phyloP scores from a whole-genome alignment of 2,888 invertebrate genomes.

The Trichogramma evanescens region DNA sequence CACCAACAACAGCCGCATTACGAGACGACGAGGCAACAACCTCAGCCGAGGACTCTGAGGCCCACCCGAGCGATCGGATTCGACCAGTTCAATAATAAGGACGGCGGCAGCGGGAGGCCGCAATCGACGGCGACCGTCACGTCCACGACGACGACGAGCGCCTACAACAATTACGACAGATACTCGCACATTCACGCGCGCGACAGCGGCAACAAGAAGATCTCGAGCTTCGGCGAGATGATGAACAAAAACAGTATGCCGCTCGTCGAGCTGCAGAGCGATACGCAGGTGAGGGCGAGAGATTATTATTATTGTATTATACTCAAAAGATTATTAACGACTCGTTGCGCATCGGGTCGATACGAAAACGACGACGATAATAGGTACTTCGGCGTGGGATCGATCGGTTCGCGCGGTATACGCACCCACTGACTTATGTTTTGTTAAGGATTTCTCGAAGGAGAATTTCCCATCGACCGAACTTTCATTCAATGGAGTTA shows the following conservation, averaged over 20 bases:
- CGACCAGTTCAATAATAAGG: background rate
- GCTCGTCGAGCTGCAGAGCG: conserved; percentile 33
- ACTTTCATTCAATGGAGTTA: too few species aligned
- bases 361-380: too few species aligned
- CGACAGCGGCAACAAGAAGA: conserved; percentile 25
- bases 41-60: conserved; percentile 29
- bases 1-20: conserved; percentile 28
- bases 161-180: conserved; percentile 28
- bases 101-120: background rate
- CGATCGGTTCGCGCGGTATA: too few species aligned
- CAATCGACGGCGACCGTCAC: conserved; percentile 10
- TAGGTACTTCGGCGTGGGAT: too few species aligned
- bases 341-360: too few species aligned
- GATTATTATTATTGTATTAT: too few species aligned
- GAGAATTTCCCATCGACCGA: too few species aligned
- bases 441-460: too few species aligned
- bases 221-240: conserved; percentile 10
- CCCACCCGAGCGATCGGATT: conserved; percentile 1
- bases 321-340: too few species aligned
- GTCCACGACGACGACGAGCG: conserved; percentile 18
- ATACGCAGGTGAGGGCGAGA: conserved; percentile 34
- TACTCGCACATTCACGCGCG: conserved; percentile 7
- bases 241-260: conserved; percentile 33
- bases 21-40: conserved; percentile 17
- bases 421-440: too few species aligned